These are phyloP conservation scores for Microplitis demolitor DNA, from an alignment of 1,140 invertebrate genomes.

Conservation along the genomic window DNA sequence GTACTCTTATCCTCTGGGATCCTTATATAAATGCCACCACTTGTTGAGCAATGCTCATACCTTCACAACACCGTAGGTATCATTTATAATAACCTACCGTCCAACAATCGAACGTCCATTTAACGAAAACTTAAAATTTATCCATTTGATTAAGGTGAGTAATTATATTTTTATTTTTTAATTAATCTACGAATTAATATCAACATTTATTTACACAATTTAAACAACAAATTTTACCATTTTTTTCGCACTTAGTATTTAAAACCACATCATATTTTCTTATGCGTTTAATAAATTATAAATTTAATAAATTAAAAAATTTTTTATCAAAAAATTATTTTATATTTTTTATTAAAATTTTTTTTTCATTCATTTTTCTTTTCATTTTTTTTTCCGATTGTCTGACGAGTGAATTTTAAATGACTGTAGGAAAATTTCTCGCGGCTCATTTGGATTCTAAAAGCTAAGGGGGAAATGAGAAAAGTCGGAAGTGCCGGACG, in stretches of 20 bases:
- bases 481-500: conserved; percentile 57
- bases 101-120: conserved; percentile 31
- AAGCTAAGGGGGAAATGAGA: conserved; percentile 58
- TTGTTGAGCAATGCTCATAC: conserved; percentile 59
- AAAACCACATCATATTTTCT: too few species aligned
- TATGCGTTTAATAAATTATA: neutral
- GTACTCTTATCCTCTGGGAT: conserved; percentile 30
- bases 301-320: neutral
- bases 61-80: conserved; percentile 48
- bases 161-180: neutral
- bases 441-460: conserved; percentile 32
- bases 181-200: neutral
- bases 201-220: neutral
- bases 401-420: conserved; percentile 23
- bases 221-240: neutral
- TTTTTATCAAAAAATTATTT: neutral
- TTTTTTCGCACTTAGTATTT: too few species aligned
- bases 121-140: neutral
- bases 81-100: conserved; percentile 38
- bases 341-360: neutral
- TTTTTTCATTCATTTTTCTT: neutral
- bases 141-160: neutral
- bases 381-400: neutral
- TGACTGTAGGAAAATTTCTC: conserved; percentile 20
- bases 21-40: conserved; percentile 59